Base-by-base conservation (phyloP, 2,113 vertebrate genomes). In the Zosterops japonicus region DNA sequence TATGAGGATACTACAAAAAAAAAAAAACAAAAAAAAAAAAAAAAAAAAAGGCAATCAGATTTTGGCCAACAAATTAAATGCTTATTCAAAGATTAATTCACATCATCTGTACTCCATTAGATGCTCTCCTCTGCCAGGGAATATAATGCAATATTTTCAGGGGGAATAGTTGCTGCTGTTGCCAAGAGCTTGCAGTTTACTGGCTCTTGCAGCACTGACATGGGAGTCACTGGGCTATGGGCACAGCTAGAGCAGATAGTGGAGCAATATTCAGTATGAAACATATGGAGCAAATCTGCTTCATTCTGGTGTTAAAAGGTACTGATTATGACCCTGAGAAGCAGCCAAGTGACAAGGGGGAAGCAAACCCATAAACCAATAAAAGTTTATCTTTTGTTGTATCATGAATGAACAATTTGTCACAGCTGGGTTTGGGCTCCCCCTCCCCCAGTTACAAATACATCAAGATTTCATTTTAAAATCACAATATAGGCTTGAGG, bases 61-160 rank as follows among this genome's bases (percentile, higher is more conserved):
- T 90, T 94, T 94, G 72, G 97, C 94, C 95, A 97, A 92, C 69
- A 90, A 97, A 97, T 94, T 90, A 96, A 97, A 80, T 83, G 87
- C 95, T 96, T 96, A 93, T 95, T 95, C 95, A 90, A 95, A 96
- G 84, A 96, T 96, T 96, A 97, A 96, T 95, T 95, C 87, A 78
- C 68, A 91, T 96, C 96, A 97, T 97, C 97, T 97, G 97, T 79
- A 83, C 84, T 96, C 84, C 79, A 97, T 97, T 97, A 97, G 56
- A 69, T 91, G 81, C 78, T 94, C 79, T 90, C 19, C 72, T 94
- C 42, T 90, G 96, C 95, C 97, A 97, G 94, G 55, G 95, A 93
- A 94, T 96, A 97, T 71, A 93, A 95, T 94, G 95, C 95, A 96
- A 94, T 97, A 96, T 94, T 95, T 97, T 97, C 94, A 94, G 75